These are phyloP conservation scores for Sinelater perroti DNA, from an alignment of 2,888 invertebrate species.

Conservation along the genomic window DNA sequence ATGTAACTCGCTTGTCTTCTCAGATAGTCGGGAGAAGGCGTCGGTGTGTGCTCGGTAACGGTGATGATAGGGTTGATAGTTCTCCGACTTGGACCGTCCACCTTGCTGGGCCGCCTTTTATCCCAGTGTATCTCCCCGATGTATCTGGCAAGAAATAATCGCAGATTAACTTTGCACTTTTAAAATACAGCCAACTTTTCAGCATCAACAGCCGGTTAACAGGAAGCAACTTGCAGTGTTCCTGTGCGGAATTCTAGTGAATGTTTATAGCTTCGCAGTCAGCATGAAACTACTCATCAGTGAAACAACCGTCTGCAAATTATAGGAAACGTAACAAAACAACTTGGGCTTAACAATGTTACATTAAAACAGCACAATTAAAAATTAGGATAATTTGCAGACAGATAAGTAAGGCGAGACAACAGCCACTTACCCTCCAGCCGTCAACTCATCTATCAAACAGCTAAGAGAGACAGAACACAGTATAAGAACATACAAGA, in stretches of 20 bases:
- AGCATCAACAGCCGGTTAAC: background rate
- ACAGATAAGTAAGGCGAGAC: conserved; percentile 29
- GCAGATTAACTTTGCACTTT: background rate
- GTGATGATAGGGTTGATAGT: conserved; percentile 95
- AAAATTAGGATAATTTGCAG: conserved; percentile 29
- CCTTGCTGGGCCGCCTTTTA: conserved; percentile 65
- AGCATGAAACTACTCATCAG: conserved; percentile 16
- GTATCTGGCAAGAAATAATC: conserved; percentile 70
- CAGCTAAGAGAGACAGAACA: conserved; percentile 70
- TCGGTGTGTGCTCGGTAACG: conserved; percentile 94
- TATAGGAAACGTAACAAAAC: too few species aligned
- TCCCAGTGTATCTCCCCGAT: conserved; percentile 76
- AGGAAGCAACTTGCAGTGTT: too few species aligned
- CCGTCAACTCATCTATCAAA: conserved; percentile 85
- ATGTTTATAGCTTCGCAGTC: too few species aligned
- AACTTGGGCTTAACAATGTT: too few species aligned
- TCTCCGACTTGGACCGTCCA: conserved; percentile 66
- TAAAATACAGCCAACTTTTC: conserved; percentile 2
- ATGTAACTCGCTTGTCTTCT: conserved; percentile 83
- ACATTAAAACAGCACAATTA: too few species aligned
- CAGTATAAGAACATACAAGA: conserved; percentile 58
- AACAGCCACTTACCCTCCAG: conserved; percentile 76
- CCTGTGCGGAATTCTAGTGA: too few species aligned
- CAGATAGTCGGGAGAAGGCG: conserved; percentile 88
- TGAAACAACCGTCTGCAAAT: conserved; percentile 16